Evolutionary conservation across 2,797 vertebrate species (phyloP), one percentile per base, ranked within the genome.

Genomic region (Leuciscus waleckii): DNA sequence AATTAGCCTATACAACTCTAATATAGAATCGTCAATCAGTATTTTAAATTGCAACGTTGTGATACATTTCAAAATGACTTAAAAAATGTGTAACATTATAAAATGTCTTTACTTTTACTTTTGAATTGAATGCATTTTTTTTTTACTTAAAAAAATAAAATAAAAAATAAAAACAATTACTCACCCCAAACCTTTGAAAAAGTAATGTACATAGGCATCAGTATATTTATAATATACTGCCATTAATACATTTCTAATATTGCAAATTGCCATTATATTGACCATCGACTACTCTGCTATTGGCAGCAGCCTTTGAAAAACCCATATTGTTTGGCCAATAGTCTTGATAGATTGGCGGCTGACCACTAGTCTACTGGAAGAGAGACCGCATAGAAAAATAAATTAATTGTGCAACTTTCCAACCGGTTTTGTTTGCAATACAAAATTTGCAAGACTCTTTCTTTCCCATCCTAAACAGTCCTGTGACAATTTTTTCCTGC

Each of bases 331-430:
- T 70, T 70, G 35, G 37, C 5, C 56, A 43, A 58, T 29, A 78
- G 37, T 43, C 16, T 63, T 41, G 76, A 63, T 29, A 26, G 51
- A 58, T 58, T 26, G 56, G 19, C 16, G 16, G 56, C 56, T 21
- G 76, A 63, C 56, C 76, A 13, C 76, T 78, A 11, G n/a, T 43
- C 37, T 78, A 43, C 76, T 63, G 76, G 37, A 78, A 78, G n/a
- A 63, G n/a, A 63, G 39, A 43, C 76, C 74, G 10, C 54, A 43
- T 16, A 61, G 21, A 35, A 32, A 71, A 76, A 69, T 23, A 32
- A 79, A 67, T 61, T 17, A 37, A 68, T 54, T 54, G 5, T 7
- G 37, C 39, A 43, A 43, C 51, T 82, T 46, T 70, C 49, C 41
- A 2, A n/a, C 65, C n/a, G 7, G 3, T 35, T 61, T 74, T 46